Conservation (phyloP, 2,113 vertebrate species). For the Phocoena phocoena region DNA sequence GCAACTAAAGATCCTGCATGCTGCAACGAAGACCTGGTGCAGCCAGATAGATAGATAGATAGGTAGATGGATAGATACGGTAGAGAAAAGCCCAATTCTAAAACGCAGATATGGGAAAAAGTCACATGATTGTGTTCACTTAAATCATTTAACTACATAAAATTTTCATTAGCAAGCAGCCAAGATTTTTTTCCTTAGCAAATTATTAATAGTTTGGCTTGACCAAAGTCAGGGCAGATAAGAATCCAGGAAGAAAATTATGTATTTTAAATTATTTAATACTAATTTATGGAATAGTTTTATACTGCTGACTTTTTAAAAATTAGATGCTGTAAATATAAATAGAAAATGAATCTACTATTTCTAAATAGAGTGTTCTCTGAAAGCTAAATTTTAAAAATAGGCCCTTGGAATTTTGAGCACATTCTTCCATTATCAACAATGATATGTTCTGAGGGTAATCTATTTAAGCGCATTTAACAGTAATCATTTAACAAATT, state of each 20-base stretch:
- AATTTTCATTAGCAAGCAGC: not conserved
- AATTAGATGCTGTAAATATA: not conserved
- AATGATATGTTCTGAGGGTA: not conserved
- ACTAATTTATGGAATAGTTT: constrained; percentile 23
- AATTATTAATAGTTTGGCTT: constrained; percentile 1
- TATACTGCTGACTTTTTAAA: not conserved
- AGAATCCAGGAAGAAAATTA: not conserved
- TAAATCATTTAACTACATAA: not conserved
- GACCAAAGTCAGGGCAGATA: not conserved
- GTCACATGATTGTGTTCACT: not conserved
- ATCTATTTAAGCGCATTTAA: not conserved
- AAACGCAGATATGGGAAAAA: not conserved
- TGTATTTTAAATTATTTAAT: not conserved
- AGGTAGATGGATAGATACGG: not conserved
- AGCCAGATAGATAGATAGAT: too few species aligned
- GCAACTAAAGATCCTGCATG: too few species aligned
- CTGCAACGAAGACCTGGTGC: too few species aligned
- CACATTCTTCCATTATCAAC: not conserved
- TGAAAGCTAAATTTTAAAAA: constrained; percentile 10
- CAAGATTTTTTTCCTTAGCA: not conserved
- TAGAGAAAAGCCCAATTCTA: not conserved
- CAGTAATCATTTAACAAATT: not conserved
- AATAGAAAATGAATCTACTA: not conserved
- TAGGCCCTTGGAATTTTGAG: not conserved
- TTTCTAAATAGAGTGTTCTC: not conserved